Conservation (phyloP, 1,140 invertebrate genomes). For the Drosophila pachea region DNA sequence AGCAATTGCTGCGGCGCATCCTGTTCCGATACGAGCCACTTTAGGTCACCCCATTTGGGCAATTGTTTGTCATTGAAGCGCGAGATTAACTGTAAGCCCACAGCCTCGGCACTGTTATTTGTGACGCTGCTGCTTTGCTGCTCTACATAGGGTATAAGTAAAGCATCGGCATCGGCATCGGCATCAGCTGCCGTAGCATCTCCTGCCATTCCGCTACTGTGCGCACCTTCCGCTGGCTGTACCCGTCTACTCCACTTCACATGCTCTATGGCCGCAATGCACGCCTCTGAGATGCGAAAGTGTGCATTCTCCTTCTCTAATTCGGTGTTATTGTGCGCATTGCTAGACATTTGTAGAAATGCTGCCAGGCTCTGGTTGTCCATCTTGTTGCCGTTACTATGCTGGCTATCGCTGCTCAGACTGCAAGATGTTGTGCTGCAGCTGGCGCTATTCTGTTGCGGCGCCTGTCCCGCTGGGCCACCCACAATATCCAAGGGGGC, state of each 20-base stretch:
- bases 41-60: conserved; percentile 87
- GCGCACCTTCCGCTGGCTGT: neutral
- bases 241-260: conserved; percentile 79
- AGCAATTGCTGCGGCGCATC: conserved; percentile 89
- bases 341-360: conserved; percentile 87
- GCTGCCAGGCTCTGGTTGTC: conserved; percentile 87
- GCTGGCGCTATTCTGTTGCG: conserved; percentile 12
- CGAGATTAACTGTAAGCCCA: conserved; percentile 87
- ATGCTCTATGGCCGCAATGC: conserved; percentile 90
- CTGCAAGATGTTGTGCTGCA: conserved; percentile 49
- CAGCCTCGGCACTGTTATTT: conserved; percentile 85
- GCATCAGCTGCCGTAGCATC: neutral
- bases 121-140: conserved; percentile 21
- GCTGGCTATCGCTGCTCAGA: conserved; percentile 42
- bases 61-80: conserved; percentile 88
- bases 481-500: conserved; percentile 57
- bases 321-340: conserved; percentile 86
- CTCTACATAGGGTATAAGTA: conserved; percentile 46
- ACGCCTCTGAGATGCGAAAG: conserved; percentile 90
- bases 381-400: conserved; percentile 72
- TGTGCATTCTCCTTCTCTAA: conserved; percentile 92
- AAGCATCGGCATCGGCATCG: conserved; percentile 13
- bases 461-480: neutral
- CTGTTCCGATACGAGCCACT: conserved; percentile 89
- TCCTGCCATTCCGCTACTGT: neutral